Percentiles rank a stretch among this genome's conserved stretches.
phyloP scores from a whole-genome alignment of 2,888 invertebrate genomes.

The Syritta pipiens region DNA sequence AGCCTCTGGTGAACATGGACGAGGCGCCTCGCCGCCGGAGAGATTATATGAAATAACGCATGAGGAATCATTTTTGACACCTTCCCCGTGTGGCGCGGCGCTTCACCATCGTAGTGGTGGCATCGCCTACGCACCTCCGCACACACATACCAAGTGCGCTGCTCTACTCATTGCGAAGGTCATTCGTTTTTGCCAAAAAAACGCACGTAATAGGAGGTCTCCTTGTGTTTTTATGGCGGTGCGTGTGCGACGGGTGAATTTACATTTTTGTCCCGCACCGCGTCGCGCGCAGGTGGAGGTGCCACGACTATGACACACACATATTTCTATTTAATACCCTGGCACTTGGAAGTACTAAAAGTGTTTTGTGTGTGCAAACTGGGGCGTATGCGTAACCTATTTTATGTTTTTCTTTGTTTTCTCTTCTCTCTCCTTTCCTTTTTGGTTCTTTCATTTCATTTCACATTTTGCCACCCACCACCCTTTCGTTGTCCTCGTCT shows the following conservation, averaged over 20 bases:
- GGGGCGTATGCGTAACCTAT: constrained; percentile 64
- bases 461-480: neutral
- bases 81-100: neutral
- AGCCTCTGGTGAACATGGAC: constrained; percentile 1
- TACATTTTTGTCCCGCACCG: constrained; percentile 32
- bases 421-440: neutral
- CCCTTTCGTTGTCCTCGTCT: neutral
- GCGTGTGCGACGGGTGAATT: constrained; percentile 31
- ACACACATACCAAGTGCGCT: neutral
- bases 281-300: constrained; percentile 36
- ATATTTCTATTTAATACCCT: constrained; percentile 59
- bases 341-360: constrained; percentile 62
- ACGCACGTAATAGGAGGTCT: constrained; percentile 55
- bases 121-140: neutral
- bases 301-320: constrained; percentile 13
- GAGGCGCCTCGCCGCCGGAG: neutral
- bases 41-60: constrained; percentile 32
- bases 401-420: constrained; percentile 11
- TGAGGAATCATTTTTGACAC: constrained; percentile 39
- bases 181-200: constrained; percentile 47
- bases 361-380: constrained; percentile 49
- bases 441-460: neutral
- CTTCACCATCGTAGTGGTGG: neutral
- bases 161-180: constrained; percentile 35
- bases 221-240: constrained; percentile 46